Evolutionary conservation across 2,113 vertebrate genomes (phyloP).

Genomic region (Uria lomvia): DNA sequence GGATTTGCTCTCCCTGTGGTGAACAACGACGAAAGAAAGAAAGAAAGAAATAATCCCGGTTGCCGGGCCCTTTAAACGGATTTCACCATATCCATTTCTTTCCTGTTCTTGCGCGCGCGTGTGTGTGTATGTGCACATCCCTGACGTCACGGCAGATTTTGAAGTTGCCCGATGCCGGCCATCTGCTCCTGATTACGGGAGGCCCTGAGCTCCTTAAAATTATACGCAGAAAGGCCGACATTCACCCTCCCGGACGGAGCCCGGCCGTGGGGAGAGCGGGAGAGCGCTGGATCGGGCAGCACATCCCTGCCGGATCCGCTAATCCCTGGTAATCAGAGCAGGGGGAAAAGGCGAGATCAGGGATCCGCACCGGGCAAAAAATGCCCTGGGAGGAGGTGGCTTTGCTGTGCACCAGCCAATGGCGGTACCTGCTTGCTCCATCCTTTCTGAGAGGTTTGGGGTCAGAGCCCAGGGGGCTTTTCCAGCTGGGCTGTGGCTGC

Average conservation of each 20-base stretch:
- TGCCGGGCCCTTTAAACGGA: conserved; percentile 23
- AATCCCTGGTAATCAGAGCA: not conserved
- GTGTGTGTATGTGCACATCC: not conserved
- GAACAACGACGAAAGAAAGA: not conserved
- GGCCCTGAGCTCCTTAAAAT: conserved; percentile 68
- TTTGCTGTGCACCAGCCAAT: rapidly evolving
- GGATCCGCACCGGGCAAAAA: not conserved
- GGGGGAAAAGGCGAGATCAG: not conserved
- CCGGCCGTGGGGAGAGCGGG: not conserved
- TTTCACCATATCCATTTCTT: conserved; percentile 4
- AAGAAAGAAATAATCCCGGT: not conserved
- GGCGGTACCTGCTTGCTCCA: not conserved
- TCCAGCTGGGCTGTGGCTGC: not conserved
- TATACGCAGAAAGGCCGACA: not conserved
- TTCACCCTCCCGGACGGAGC: not conserved
- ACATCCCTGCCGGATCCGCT: not conserved
- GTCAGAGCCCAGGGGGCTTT: not conserved
- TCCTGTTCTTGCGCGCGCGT: not conserved
- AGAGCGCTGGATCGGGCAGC: not conserved
- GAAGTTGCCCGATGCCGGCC: conserved; percentile 62
- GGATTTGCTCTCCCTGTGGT: conserved; percentile 24
- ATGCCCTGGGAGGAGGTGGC: not conserved
- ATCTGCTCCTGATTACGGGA: conserved; percentile 70
- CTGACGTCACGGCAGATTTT: conserved; percentile 69
- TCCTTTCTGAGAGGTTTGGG: not conserved